A percentile compares a stretch with the other conserved stretches of the same genome.
phyloP scores from a whole-genome alignment of 2,113 vertebrate genomes.

The Menura novaehollandiae region DNA sequence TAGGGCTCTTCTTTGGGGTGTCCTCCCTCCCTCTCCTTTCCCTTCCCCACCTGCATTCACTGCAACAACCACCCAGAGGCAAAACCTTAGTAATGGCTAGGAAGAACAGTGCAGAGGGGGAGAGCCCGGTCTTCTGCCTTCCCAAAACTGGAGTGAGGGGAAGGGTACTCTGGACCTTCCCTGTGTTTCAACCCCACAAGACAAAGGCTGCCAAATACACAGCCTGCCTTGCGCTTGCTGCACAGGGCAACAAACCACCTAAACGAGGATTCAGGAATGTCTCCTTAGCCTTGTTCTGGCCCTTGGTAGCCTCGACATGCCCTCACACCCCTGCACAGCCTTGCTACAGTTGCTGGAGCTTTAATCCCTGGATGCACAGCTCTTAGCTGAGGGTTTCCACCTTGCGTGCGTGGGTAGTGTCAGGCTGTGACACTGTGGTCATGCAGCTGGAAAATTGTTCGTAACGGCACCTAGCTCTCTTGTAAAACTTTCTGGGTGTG shows the following conservation, averaged over 20 bases:
- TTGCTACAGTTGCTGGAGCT: not conserved
- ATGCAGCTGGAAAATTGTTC: not conserved
- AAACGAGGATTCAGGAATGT: not conserved
- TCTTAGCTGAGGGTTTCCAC: not conserved
- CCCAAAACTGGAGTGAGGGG: not conserved
- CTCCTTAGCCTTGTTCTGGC: not conserved
- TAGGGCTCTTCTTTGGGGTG: not conserved
- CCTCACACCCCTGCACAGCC: not conserved
- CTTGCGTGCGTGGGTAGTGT: not conserved
- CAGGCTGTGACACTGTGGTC: not conserved
- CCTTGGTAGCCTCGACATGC: not conserved
- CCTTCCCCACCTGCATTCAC: not conserved
- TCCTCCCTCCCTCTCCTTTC: not conserved
- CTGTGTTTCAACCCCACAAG: not conserved
- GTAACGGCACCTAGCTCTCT: not conserved
- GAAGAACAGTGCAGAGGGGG: not conserved
- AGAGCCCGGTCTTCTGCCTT: not conserved
- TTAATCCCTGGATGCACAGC: not conserved
- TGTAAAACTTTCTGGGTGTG: not conserved
- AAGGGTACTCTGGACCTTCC: not conserved
- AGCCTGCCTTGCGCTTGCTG: not conserved
- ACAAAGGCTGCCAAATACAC: not conserved
- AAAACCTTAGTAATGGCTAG: not conserved
- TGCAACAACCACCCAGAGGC: not conserved
- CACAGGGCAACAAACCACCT: not conserved